phyloP scores from a whole-genome alignment of 2,797 vertebrate species.

The Cryptoblepharus egeriae region DNA sequence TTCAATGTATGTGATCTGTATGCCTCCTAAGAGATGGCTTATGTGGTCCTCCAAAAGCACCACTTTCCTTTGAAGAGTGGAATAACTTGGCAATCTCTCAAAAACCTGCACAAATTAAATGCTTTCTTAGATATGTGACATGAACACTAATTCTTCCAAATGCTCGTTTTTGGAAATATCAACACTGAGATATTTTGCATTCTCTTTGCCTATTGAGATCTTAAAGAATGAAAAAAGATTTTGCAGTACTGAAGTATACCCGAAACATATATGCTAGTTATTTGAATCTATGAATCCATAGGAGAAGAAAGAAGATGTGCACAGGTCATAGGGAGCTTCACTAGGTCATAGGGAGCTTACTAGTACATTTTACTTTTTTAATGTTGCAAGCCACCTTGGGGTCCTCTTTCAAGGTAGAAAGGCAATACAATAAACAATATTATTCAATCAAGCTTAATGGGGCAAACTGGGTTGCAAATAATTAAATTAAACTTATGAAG shows the following conservation, averaged over 20 bases:
- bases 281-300: not conserved
- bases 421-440: too few species aligned
- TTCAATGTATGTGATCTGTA: conserved; percentile 87
- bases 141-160: not conserved
- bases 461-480: too few species aligned
- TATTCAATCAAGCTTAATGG: too few species aligned
- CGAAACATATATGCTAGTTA: too few species aligned
- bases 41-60: conserved; percentile 88
- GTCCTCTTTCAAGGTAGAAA: too few species aligned
- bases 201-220: not conserved
- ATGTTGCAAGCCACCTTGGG: too few species aligned
- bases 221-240: not conserved
- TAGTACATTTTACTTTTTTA: too few species aligned
- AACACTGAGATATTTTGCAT: not conserved
- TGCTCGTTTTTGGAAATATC: not conserved
- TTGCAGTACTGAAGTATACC: not conserved
- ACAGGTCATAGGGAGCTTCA: too few species aligned
- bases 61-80: conserved; percentile 84
- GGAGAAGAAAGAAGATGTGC: too few species aligned
- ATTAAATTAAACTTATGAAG: not conserved
- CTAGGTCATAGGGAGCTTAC: too few species aligned
- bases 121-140: conserved; percentile 16
- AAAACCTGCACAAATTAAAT: conserved; percentile 82
- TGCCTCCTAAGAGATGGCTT: conserved; percentile 89
- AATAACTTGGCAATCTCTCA: conserved; percentile 86